These are phyloP conservation scores for Drosophila burlai DNA, from an alignment of 1,140 invertebrate species.

Conservation along the genomic window DNA sequence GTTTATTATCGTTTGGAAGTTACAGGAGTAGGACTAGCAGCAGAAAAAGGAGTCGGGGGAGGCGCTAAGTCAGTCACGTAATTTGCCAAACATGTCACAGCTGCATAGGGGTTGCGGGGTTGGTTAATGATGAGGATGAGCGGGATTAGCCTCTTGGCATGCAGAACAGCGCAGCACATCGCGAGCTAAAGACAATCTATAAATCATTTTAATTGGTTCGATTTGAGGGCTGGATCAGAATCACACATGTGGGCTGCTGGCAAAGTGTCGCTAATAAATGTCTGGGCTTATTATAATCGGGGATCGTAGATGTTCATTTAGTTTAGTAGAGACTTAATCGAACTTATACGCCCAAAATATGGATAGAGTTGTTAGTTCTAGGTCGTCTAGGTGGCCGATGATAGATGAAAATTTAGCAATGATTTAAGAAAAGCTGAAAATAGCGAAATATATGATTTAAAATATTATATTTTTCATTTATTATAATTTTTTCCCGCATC, in stretches of 20 bases:
- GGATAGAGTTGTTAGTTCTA: neutral
- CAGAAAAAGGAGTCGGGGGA: neutral
- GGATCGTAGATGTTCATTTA: neutral
- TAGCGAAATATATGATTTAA: too few species aligned
- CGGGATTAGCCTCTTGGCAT: conserved; percentile 8
- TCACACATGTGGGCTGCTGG: neutral
- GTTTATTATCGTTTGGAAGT: conserved; percentile 54
- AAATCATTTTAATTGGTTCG: conserved; percentile 74
- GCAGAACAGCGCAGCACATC: conserved; percentile 23
- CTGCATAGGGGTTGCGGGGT: conserved; percentile 29
- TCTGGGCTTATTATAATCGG: neutral
- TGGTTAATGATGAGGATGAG: conserved; percentile 32
- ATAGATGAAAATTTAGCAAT: too few species aligned
- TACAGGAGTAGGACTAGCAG: neutral
- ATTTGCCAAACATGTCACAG: conserved; percentile 61
- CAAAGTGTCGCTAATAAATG: neutral
- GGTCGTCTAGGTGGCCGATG: too few species aligned
- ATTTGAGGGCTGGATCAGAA: conserved; percentile 15
- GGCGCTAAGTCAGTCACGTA: conserved; percentile 56
- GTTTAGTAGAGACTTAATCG: neutral
- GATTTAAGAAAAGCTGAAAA: too few species aligned
- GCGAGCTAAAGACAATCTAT: conserved; percentile 54
- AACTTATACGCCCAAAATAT: neutral
- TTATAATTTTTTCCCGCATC: too few species aligned
- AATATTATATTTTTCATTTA: too few species aligned